Percentiles rank a stretch among this genome's conserved stretches.
These are phyloP conservation scores for Eremobia ochroleuca DNA, from an alignment of 2,888 invertebrate genomes.

Conservation along the genomic window DNA sequence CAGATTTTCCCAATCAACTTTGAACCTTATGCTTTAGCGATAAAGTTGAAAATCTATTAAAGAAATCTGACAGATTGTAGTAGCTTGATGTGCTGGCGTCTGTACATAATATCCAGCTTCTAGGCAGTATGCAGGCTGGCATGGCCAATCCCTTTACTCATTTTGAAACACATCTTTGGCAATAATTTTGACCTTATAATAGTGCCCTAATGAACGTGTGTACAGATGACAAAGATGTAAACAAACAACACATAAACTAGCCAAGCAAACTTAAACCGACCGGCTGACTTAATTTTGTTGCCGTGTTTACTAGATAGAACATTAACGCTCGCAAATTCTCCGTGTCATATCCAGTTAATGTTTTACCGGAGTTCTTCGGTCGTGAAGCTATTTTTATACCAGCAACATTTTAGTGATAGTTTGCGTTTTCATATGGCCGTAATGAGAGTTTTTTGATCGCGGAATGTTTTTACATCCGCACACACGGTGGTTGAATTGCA, in stretches of 20 bases:
- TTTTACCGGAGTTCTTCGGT: conserved; percentile 57
- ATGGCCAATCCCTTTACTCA: background rate
- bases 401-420: conserved; percentile 72
- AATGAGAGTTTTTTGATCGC: conserved; percentile 74
- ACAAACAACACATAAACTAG: conserved; percentile 24
- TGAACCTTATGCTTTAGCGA: too few species aligned
- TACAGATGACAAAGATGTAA: conserved; percentile 1
- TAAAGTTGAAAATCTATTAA: too few species aligned
- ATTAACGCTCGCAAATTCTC: conserved; percentile 3
- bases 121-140: too few species aligned
- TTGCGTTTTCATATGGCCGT: conserved; percentile 64
- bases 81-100: too few species aligned
- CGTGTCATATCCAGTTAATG: conserved; percentile 36
- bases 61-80: too few species aligned
- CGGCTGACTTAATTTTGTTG: conserved; percentile 29
- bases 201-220: background rate
- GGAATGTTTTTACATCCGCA: conserved; percentile 63
- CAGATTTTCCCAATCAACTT: too few species aligned
- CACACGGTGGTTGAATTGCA: conserved; percentile 38
- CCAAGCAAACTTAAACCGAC: conserved; percentile 1
- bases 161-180: background rate
- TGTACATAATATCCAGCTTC: too few species aligned
- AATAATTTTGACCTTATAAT: background rate
- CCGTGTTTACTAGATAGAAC: conserved; percentile 27
- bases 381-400: conserved; percentile 52